A percentile compares a stretch with the other conserved stretches of the same genome.
Evolutionary conservation across 2,888 invertebrate genomes (phyloP).

Genomic region (Acronicta psi): DNA sequence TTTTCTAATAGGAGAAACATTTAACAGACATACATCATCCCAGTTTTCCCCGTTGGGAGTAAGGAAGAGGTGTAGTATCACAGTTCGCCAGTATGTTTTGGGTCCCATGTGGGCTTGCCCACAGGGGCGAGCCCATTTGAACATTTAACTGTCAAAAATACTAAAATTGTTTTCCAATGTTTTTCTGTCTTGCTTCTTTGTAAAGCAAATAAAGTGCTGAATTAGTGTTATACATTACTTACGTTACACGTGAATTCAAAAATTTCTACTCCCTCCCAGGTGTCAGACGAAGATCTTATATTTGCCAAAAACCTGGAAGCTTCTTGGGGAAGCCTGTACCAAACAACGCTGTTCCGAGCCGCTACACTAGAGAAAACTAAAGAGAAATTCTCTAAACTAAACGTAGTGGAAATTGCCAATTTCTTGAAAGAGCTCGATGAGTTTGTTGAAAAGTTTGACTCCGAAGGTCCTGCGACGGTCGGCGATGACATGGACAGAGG

Average conservation of each 20-base stretch:
- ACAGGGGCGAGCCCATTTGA: too few relatives aligned
- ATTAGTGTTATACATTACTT: too few relatives aligned
- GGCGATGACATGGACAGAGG: constrained; percentile 94
- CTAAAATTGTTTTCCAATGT: too few relatives aligned
- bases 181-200: too few relatives aligned
- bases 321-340: constrained; percentile 92
- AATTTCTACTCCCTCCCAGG: constrained; percentile 61
- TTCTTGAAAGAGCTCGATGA: constrained; percentile 90
- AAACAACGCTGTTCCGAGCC: constrained; percentile 91
- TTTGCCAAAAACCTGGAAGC: constrained; percentile 90
- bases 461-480: constrained; percentile 94
- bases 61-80: too few relatives aligned
- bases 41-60: too few relatives aligned
- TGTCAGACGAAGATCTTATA: constrained; percentile 87
- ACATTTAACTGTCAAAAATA: too few relatives aligned
- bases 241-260: background rate
- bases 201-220: too few relatives aligned
- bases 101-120: too few relatives aligned
- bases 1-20: too few relatives aligned
- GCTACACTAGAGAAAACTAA: constrained; percentile 94
- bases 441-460: constrained; percentile 93
- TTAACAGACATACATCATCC: too few relatives aligned
- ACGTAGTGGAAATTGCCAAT: constrained; percentile 92
- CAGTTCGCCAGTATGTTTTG: too few relatives aligned
- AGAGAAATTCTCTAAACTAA: constrained; percentile 95